Conservation (phyloP, 2,888 invertebrate species). For the Lithodes maja region DNA sequence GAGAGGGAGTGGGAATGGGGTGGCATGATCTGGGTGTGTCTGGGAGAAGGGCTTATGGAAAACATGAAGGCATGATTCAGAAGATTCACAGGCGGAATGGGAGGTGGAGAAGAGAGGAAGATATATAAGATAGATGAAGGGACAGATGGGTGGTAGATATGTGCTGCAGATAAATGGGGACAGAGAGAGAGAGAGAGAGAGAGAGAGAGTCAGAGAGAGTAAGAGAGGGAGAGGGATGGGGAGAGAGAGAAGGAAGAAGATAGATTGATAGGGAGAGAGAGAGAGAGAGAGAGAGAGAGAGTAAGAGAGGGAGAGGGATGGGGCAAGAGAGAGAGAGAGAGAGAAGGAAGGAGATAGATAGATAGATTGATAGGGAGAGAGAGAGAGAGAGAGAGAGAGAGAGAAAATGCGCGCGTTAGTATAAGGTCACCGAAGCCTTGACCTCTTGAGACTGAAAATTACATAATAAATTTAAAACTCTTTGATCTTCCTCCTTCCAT, state of each 20-base stretch:
- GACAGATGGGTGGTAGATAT: neutral
- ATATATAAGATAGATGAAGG: neutral
- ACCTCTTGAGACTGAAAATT: too few species aligned
- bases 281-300: neutral
- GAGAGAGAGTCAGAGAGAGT: neutral
- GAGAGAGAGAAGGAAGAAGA: neutral
- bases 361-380: too few species aligned
- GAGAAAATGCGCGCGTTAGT: too few species aligned
- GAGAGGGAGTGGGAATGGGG: neutral
- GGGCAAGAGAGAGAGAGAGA: too few species aligned
- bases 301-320: neutral
- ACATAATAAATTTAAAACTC: too few species aligned
- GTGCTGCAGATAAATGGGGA: neutral
- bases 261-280: neutral
- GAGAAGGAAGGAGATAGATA: too few species aligned
- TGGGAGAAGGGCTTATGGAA: neutral
- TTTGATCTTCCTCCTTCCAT: too few species aligned
- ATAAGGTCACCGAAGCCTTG: too few species aligned
- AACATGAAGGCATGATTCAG: neutral
- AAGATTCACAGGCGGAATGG: neutral
- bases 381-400: too few species aligned
- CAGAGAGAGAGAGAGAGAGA: neutral
- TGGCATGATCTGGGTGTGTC: neutral
- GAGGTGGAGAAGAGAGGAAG: neutral
- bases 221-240: neutral